These are phyloP conservation scores for Hyperoodon ampullatus DNA, from an alignment of 2,113 vertebrate genomes.

Conservation along the genomic window DNA sequence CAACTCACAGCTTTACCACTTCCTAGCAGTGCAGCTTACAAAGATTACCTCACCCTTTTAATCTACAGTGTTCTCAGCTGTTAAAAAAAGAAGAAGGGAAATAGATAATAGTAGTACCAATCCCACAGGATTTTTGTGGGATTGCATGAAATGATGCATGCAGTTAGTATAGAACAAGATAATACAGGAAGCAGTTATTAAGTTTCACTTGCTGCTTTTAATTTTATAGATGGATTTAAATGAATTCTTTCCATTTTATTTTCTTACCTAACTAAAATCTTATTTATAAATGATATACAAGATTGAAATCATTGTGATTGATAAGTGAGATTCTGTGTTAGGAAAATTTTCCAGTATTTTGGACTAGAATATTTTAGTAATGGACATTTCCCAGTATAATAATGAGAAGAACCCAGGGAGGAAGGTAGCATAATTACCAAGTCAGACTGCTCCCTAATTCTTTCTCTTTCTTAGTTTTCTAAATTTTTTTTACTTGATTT, in stretches of 20 bases:
- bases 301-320: not conserved
- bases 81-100: not conserved
- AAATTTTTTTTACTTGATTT: conserved; percentile 57
- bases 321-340: conserved; percentile 21
- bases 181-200: not conserved
- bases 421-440: not conserved
- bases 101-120: not conserved
- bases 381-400: not conserved
- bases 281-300: not conserved
- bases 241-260: not conserved
- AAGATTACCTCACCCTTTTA: not conserved
- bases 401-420: not conserved
- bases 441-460: not conserved
- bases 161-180: not conserved
- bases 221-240: conserved; percentile 26
- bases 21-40: not conserved
- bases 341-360: conserved; percentile 39
- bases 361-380: conserved; percentile 24
- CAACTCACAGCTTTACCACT: not conserved
- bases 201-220: conserved; percentile 22
- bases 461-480: not conserved
- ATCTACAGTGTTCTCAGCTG: not conserved
- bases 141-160: conserved; percentile 1
- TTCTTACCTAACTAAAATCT: not conserved
- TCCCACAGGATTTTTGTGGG: not conserved